phyloP scores from a whole-genome alignment of 2,888 invertebrate genomes.

The Oligia strigilis region DNA sequence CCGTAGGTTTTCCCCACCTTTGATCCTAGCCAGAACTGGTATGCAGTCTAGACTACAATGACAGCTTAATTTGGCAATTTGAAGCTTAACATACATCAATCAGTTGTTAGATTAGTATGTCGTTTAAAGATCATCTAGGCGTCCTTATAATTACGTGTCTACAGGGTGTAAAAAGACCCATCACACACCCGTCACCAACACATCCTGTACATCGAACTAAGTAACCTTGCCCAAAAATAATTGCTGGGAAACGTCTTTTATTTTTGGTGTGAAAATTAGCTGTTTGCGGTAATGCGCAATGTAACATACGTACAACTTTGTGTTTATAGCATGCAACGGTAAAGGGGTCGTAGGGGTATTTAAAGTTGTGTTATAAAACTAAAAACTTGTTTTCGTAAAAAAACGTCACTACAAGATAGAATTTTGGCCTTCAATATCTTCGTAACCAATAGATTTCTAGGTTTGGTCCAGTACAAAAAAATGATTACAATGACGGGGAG shows the following conservation, averaged over 20 bases:
- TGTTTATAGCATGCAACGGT: not conserved
- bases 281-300: not conserved
- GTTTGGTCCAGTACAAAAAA: not conserved
- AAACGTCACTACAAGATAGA: not conserved
- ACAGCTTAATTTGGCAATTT: slow-evolving; percentile 27
- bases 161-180: too few species aligned
- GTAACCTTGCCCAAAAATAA: not conserved
- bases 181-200: too few species aligned
- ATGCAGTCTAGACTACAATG: slow-evolving; percentile 42
- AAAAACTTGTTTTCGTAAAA: not conserved
- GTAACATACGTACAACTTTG: not conserved
- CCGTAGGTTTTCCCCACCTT: slow-evolving; percentile 44
- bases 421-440: not conserved
- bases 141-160: not conserved
- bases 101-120: too few species aligned
- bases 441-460: not conserved
- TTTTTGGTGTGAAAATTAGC: not conserved
- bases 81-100: not conserved
- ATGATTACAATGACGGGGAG: not conserved
- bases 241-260: not conserved
- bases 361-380: too few species aligned
- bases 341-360: not conserved
- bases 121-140: not conserved
- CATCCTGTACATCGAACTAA: not conserved
- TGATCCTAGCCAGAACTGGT: slow-evolving; percentile 22